Evolutionary conservation across 2,113 vertebrate species (phyloP), one percentile per base, ranked within the genome.

Genomic region (Lethenteron camtschaticum): DNA sequence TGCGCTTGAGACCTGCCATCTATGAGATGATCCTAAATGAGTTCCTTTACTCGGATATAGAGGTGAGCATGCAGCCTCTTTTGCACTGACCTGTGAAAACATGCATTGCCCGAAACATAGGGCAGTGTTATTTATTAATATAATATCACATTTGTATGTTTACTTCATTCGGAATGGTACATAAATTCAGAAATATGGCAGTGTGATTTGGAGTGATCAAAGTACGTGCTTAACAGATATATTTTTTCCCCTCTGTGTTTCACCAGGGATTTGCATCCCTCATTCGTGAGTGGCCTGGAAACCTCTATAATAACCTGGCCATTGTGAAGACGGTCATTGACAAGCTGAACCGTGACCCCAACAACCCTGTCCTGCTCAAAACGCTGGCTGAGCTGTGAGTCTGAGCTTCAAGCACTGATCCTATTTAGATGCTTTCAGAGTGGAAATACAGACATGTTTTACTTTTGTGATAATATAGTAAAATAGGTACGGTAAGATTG

Each of bases 11-110:
- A 73, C 90, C 92, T 16, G 84, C 87, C 71, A 94, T 99, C 77
- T 99, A 99, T 41, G 94, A 99, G 83, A 97, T 97, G 92, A 90
- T 97, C 77, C 77, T 99, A 60, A 87, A 96, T 9, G 89, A 96
- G 68, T 99, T 97, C 80, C 83, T 99, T 76, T 85, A 89, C 63
- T 16, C 63, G 63, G 63, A 66, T 66, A 20, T 66, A 20, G 63
- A 66, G 63, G 63, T 66, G 10, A 66, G n/a, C 20, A 16, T 66
- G 20, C 63, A 66, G n/a, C 20, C 63, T 9, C 63, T 66, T 41
- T 41, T 41, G 41, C 41, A 41, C 41, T 41, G 41, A 41, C 41
- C 41, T 41, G 41, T 41, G 41, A 41, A 41, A 41, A 41, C 41
- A 41, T 41, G 41, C 41, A 41, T 41, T 41, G 41, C 41, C 41